Conservation (phyloP, 2,888 invertebrate species). For the Xanthia icteritia region DNA sequence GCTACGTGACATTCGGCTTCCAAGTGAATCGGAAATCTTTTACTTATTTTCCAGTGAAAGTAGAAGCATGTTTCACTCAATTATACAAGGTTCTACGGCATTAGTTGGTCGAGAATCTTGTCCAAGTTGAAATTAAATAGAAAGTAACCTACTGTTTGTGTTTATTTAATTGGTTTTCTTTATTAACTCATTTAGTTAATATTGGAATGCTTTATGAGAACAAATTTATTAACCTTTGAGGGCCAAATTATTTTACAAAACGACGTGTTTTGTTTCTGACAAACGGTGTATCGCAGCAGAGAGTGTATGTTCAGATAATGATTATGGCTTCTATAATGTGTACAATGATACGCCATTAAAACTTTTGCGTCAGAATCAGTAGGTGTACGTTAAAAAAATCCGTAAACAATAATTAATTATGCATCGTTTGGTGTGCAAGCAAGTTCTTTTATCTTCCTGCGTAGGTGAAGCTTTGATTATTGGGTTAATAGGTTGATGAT, state of each 20-base stretch:
- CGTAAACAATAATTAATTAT: constrained; percentile 66
- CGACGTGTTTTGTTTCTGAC: no score
- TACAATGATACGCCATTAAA: constrained; percentile 59
- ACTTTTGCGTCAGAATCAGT: constrained; percentile 31
- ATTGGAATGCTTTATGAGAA: constrained; percentile 35
- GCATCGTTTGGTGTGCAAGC: constrained; percentile 51
- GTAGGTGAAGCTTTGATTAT: constrained; percentile 59
- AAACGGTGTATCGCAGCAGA: constrained; percentile 21
- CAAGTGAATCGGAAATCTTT: constrained; percentile 60
- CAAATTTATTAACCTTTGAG: constrained; percentile 52
- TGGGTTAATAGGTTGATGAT: constrained; percentile 65
- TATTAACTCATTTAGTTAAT: constrained; percentile 66
- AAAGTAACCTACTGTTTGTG: constrained; percentile 66
- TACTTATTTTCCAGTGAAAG: constrained; percentile 66
- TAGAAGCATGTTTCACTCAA: constrained; percentile 53
- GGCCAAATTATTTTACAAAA: constrained; percentile 35
- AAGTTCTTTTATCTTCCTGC: constrained; percentile 57
- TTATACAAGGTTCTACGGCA: constrained; percentile 49
- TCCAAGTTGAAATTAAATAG: constrained; percentile 64
- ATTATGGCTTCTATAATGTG: constrained; percentile 39
- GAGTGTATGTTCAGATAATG: constrained; percentile 46
- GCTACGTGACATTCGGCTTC: constrained; percentile 60
- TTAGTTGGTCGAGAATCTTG: constrained; percentile 53
- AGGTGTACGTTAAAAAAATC: constrained; percentile 60
- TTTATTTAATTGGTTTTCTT: constrained; percentile 69